Evolutionary conservation across 53 echinoderm and acorn worm genomes (phyloP), one percentile per base, ranked within the genome.

Genomic region (Holothuria scabra): DNA sequence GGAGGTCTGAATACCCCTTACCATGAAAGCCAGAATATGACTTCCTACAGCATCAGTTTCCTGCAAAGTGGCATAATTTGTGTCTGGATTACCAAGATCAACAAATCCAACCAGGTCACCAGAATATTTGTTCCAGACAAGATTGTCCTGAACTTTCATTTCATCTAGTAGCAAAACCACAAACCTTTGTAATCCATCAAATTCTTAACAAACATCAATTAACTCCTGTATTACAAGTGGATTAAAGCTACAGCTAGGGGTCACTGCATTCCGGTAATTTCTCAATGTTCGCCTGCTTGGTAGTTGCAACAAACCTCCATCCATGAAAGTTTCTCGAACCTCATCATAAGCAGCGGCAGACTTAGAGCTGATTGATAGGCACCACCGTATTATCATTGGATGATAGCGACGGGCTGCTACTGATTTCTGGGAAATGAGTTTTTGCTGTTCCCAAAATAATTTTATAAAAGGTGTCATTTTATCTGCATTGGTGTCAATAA

Each of bases 21-120:
- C 46, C 78, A 78, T 78, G 30, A 78, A 78, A 56, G 57, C 78
- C 20, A 56, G 78, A 22, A 56, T 28, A 56, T 78, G 78, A 78
- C 52, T 78, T 38, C 18, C 78, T 78, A 78, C 29, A 16, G 29
- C 57, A 30, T 33, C 24, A 28, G 60, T 59, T 60, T 59, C 59
- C 8, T 60, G 59, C 5, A 33, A 60, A 61, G 52, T 0, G 52
- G 52, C 11, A 52, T 52, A 12, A 52, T 52, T 52, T 52, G 52
- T 52, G 14, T 69, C 70, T 28, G 31, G 70, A 34, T 34, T 46
- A n/a, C 70, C 70, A 38, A 69, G 23, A 30, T 69, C 70, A 69
- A 69, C 44, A 69, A 38, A 69, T n/a, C 70, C 70, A 69, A 69
- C 44, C 11, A 69, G 70, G 2, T 69, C 70, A 0, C 37, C 70